Conservation (phyloP, 2,113 vertebrate genomes). For the Neopipo cinnamomea region DNA sequence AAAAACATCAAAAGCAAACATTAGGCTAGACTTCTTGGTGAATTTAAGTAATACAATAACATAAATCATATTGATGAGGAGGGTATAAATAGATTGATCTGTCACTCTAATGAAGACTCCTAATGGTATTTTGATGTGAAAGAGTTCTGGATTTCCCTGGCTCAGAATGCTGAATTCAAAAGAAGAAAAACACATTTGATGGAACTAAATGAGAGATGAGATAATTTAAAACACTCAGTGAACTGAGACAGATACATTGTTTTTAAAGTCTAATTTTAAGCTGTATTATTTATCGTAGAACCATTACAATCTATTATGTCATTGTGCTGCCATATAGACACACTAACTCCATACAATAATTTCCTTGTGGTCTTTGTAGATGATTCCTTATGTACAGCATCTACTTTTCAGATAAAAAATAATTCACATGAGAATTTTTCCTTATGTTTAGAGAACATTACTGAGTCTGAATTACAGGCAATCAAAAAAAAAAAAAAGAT, state of each 20-base stretch:
- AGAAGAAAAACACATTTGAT: neutral
- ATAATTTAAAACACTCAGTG: conserved; percentile 1
- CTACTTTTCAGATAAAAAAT: neutral
- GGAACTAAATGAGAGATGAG: neutral
- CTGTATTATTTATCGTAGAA: neutral
- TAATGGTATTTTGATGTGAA: neutral
- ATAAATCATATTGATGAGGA: neutral
- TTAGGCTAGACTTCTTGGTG: neutral
- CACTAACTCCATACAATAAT: neutral
- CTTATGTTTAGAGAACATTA: neutral
- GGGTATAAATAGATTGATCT: neutral
- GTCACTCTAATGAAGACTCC: neutral
- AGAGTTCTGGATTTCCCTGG: neutral
- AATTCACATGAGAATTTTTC: neutral
- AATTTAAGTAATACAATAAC: neutral
- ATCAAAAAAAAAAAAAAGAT: neutral
- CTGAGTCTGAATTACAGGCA: neutral
- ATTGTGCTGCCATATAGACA: neutral
- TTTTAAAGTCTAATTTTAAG: conserved; percentile 24
- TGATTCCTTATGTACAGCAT: neutral
- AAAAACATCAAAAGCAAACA: neutral
- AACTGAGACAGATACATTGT: neutral
- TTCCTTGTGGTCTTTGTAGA: neutral
- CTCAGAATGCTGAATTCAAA: neutral
- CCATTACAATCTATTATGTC: neutral